phyloP scores from a whole-genome alignment of 2,113 vertebrate genomes.

The Salminus brasiliensis region DNA sequence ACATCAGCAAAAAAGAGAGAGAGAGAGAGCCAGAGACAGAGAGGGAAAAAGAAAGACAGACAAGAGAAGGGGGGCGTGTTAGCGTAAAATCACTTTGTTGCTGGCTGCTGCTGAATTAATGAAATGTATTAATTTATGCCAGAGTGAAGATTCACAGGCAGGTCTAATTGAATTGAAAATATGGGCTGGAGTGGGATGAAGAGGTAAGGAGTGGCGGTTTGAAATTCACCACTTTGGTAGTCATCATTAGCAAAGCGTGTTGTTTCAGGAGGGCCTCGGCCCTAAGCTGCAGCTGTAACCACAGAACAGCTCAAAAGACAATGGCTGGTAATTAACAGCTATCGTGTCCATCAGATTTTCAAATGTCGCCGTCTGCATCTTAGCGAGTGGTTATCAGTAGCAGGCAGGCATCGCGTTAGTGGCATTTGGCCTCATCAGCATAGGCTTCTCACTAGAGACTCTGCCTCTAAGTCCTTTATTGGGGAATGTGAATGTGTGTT shows the following conservation, averaged over 20 bases:
- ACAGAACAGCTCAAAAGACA: conserved; percentile 19
- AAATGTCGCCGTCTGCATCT: conserved; percentile 63
- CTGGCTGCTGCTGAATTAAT: conserved; percentile 27
- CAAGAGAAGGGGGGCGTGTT: conserved; percentile 10
- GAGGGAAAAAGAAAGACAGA: conserved; percentile 33
- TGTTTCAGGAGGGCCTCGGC: conserved; percentile 18
- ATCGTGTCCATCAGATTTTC: conserved; percentile 66
- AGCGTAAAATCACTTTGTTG: conserved; percentile 43
- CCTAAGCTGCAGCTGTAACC: conserved; percentile 1
- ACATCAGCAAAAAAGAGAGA: conserved; percentile 54
- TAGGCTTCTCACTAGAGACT: conserved; percentile 60
- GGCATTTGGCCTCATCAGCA: conserved; percentile 65
- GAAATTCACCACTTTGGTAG: conserved; percentile 24
- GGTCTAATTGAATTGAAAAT: conserved; percentile 30
- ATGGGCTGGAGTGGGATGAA: conserved; percentile 11
- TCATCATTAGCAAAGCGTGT: background rate
- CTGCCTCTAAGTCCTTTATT: conserved; percentile 27
- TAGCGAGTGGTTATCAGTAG: conserved; percentile 67
- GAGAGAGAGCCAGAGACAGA: no score
- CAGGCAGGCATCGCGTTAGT: conserved; percentile 61
- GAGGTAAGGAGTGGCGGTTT: conserved; percentile 25
- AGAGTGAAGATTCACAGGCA: background rate
- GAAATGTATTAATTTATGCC: conserved; percentile 37
- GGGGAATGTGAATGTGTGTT: conserved; percentile 42
- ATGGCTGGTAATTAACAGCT: conserved; percentile 42